Base-by-base conservation (phyloP, 2,797 vertebrate genomes). In the Lacerta bilineata region DNA sequence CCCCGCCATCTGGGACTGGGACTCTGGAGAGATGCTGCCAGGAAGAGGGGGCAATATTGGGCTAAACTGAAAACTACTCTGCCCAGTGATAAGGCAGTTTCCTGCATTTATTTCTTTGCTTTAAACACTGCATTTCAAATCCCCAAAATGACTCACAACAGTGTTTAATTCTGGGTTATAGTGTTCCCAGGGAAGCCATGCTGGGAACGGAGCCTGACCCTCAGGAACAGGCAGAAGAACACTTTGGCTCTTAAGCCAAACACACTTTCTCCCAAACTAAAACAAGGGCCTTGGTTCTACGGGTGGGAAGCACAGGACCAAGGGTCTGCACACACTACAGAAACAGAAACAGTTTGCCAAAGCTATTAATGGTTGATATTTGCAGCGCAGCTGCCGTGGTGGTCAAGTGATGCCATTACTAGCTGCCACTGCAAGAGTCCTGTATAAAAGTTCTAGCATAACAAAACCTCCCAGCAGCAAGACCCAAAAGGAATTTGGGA, bases 401-500 rank as follows among this genome's bases (percentile, higher is more conserved):
- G 50, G 29, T 71, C 17, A 15, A n/a, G 18, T 8, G 9, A 23
- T 25, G 13, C 85, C 92, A 89, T 8, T 29, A 88, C 46, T 81
- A 90, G 92, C 80, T 84, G 90, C 93, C 91, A 90, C 0, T 0
- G 87, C 81, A 75, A 89, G 92, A 94, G 85, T 89, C 8, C 46
- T 17, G 2, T 33, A 85, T 77, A 80, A 78, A 93, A 86, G 89
- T 85, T 72, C 83, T 72, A 20, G 88, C 90, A 89, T 89, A 90
- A 91, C 92, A 91, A 94, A 59, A 23, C 90, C 90, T 2, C 8
- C 92, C 94, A 93, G 93, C 92, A 93, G 90, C 90, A 93, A 94
- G 95, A 91, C 83, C 76, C 68, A 29, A 76, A 7, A 61, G 90
- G 90, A 71, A 88, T 94, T 84, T 41, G n/a, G 69, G 8, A 43